Evolutionary conservation across 1,140 invertebrate genomes (phyloP), one percentile per base, ranked within the genome.

Genomic region (Drosophila mayri): DNA sequence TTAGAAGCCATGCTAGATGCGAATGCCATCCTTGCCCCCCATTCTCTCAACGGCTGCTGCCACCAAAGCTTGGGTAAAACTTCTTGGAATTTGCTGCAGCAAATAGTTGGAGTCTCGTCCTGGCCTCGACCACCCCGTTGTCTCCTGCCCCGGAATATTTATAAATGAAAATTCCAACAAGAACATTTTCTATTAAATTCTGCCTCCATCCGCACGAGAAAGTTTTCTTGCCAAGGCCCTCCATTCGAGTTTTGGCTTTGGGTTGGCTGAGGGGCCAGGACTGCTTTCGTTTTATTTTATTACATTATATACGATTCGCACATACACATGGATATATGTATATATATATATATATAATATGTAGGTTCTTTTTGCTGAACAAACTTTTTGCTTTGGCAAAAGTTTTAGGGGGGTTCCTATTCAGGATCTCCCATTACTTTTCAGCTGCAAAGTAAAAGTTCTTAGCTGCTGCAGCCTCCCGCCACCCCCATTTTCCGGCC

Each of bases 101-200:
- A 87, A 88, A 88, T 87, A 88, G 76, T 84, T 80, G 46, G 49
- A 57, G 60, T 59, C 52, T 67, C 57, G 62, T 67, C 52, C 82
- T 54, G 22, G 25, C 1, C 38, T 35, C 25, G n/a, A 49, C 14
- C 18, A 10, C 20, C 32, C 37, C 22, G 28, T 12, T 25, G 16
- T 60, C 62, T 47, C 35, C 47, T 35, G n/a, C 54, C 22, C 71
- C 70, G 59, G 57, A 73, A 85, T 90, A 88, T 88, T 90, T 88
- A 81, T 88, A 88, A 88, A 88, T 88, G 85, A 88, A 88, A 88
- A 88, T 90, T 88, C 85, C 86, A 84, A 90, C 85, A 88, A 88
- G 85, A 88, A 88, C 85, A 90, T 88, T 88, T 88, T 88, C 85
- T 88, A 88, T 88, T 90, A 88, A 85, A 88, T 88, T 90, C 82